Percentiles rank a stretch among this genome's conserved stretches.
Evolutionary conservation across 2,113 vertebrate genomes (phyloP).

Genomic region (Chloroceryle aenea): DNA sequence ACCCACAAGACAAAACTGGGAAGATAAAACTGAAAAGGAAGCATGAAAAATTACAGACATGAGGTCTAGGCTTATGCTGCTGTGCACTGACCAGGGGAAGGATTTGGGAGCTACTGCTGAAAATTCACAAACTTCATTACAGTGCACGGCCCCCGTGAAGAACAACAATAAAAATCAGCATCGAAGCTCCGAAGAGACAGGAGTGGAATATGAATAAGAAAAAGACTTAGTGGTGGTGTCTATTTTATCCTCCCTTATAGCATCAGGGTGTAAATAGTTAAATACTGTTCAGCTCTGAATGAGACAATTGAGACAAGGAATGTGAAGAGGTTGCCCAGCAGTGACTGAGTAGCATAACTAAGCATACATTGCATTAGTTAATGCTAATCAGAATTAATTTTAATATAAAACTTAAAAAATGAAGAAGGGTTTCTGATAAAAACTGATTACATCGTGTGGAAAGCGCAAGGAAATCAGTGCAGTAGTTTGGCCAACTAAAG

Average conservation of each 20-base stretch:
- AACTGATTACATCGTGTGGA: neutral
- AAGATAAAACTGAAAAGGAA: neutral
- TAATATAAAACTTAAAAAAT: neutral
- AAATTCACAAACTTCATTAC: constrained; percentile 2
- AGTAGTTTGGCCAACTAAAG: neutral
- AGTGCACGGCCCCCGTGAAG: neutral
- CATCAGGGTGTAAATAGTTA: neutral
- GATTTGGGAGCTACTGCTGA: constrained; percentile 16
- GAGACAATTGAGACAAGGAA: neutral
- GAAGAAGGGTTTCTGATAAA: neutral
- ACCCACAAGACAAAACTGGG: neutral
- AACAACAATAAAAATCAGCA: constrained; percentile 27
- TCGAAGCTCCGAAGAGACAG: neutral
- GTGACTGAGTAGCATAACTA: neutral
- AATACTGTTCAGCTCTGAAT: neutral
- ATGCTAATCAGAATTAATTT: neutral
- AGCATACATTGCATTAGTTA: neutral
- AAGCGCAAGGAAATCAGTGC: neutral
- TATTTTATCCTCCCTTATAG: neutral
- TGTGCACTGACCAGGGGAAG: neutral
- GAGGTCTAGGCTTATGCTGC: neutral
- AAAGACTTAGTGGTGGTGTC: neutral
- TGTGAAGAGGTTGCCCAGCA: neutral
- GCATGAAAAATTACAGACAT: neutral
- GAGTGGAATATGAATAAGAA: constrained; percentile 45